Percentiles rank a stretch among this genome's conserved stretches.
These are phyloP conservation scores for Diarsia mendica DNA, from an alignment of 2,888 invertebrate genomes.

Conservation along the genomic window DNA sequence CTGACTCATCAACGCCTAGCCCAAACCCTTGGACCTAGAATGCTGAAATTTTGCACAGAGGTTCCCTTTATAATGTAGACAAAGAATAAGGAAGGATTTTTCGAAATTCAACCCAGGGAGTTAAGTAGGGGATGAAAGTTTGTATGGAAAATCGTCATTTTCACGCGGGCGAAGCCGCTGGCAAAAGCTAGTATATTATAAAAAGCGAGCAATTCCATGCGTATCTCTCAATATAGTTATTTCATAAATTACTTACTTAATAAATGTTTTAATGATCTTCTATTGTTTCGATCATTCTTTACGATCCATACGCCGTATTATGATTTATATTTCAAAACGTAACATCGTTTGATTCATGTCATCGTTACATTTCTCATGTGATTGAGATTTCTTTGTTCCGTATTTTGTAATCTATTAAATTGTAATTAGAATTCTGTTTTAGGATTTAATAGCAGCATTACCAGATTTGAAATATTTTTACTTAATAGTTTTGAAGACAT, in stretches of 20 bases:
- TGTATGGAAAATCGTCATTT: too few relatives aligned
- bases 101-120: too few relatives aligned
- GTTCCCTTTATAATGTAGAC: too few relatives aligned
- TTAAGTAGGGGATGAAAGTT: too few relatives aligned
- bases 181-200: too few relatives aligned
- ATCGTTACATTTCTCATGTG: constrained; percentile 12
- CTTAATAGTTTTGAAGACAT: not conserved
- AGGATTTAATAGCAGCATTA: not conserved
- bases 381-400: constrained; percentile 20
- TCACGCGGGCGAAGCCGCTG: too few relatives aligned
- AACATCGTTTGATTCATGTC: constrained; percentile 20
- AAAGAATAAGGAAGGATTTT: too few relatives aligned
- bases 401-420: constrained; percentile 21
- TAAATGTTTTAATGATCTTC: constrained; percentile 52
- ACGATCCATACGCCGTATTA: constrained; percentile 11
- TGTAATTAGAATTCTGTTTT: constrained; percentile 1
- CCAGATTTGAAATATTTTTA: not conserved
- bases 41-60: too few relatives aligned
- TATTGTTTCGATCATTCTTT: constrained; percentile 46
- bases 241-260: constrained; percentile 32
- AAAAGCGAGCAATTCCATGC: too few relatives aligned
- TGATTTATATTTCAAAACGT: constrained; percentile 41
- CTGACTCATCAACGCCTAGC: too few relatives aligned
- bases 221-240: too few relatives aligned
- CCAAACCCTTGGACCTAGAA: too few relatives aligned